A percentile compares a stretch with the other conserved stretches of the same genome.
Evolutionary conservation across 2,113 vertebrate genomes (phyloP).

Genomic region (Zosterops borbonicus): DNA sequence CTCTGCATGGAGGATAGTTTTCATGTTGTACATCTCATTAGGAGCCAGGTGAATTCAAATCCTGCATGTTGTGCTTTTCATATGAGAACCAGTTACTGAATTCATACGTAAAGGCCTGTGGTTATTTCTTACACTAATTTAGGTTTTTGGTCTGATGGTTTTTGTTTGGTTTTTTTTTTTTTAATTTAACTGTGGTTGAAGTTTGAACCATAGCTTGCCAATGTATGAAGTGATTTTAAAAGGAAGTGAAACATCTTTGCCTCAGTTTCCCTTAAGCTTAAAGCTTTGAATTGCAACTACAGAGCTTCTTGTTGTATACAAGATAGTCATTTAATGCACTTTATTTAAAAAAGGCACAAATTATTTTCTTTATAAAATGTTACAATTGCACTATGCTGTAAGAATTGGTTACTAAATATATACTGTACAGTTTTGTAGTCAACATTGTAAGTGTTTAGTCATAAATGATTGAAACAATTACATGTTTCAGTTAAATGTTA

Average conservation of each 20-base stretch:
- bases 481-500: conserved; percentile 42
- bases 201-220: conserved; percentile 50
- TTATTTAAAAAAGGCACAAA: conserved; percentile 65
- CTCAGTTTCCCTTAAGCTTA: conserved; percentile 19
- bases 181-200: neutral
- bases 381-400: conserved; percentile 48
- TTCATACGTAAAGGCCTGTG: neutral
- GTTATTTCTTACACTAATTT: conserved; percentile 43
- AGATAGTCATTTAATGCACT: conserved; percentile 47
- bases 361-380: conserved; percentile 58
- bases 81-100: neutral
- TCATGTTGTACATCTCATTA: neutral
- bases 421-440: conserved; percentile 63
- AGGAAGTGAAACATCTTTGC: conserved; percentile 18
- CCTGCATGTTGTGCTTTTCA: neutral
- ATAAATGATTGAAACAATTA: conserved; percentile 51
- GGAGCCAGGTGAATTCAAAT: neutral
- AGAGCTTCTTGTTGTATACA: conserved; percentile 46
- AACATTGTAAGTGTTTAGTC: conserved; percentile 44
- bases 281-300: conserved; percentile 47
- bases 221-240: conserved; percentile 24
- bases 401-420: conserved; percentile 26
- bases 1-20: neutral
- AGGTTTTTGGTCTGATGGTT: neutral
- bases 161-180: neutral